Percentiles rank a stretch among this genome's conserved stretches.
Conservation (phyloP, 2,113 vertebrate species). For the Lophura nycthemera region DNA sequence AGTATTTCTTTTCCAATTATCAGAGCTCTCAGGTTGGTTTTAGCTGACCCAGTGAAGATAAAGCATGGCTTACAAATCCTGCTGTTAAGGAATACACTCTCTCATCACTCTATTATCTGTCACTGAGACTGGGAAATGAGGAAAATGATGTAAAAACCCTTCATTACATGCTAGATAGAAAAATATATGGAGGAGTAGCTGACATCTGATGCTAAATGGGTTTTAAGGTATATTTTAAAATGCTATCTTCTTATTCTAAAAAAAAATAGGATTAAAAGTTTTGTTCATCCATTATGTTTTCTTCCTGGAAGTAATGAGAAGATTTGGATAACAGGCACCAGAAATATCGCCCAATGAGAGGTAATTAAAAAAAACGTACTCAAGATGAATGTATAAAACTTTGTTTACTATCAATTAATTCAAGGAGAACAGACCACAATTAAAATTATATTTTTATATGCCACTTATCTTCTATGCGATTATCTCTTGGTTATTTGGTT, state of each 20-base stretch:
- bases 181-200: neutral
- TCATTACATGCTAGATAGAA: neutral
- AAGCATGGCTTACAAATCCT: neutral
- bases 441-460: neutral
- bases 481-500: constrained; percentile 27
- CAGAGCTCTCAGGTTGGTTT: neutral
- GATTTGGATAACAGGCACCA: neutral
- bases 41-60: neutral
- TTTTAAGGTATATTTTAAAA: neutral
- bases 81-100: neutral
- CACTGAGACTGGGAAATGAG: neutral
- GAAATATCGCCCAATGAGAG: neutral
- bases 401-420: neutral
- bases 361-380: neutral
- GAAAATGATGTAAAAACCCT: neutral
- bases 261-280: neutral
- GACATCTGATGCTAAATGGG: neutral
- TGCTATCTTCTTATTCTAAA: neutral
- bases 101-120: neutral
- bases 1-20: neutral
- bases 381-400: neutral
- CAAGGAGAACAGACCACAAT: neutral
- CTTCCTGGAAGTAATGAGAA: neutral
- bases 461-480: neutral
- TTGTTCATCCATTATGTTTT: neutral